phyloP scores from a whole-genome alignment of 2,888 invertebrate species.

The Pristionchus exspectatus region DNA sequence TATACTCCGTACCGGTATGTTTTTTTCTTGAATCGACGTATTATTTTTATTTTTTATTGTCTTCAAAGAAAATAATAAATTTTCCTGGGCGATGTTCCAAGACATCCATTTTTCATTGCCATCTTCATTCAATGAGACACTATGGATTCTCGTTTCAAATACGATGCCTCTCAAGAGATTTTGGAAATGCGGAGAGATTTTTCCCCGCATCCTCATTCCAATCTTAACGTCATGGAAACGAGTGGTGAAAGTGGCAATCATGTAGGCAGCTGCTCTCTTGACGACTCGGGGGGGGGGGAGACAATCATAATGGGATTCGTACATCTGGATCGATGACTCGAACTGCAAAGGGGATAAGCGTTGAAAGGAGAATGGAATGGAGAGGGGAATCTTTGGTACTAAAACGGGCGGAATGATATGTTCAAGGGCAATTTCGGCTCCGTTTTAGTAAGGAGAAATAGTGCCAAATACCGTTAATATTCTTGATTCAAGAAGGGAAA shows the following conservation, averaged over 20 bases:
- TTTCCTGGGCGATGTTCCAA: background rate
- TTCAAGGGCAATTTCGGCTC: background rate
- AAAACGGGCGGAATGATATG: background rate
- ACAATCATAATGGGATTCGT: background rate
- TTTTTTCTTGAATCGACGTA: background rate
- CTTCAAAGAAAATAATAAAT: background rate
- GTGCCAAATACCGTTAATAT: too few species aligned
- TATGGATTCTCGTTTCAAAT: background rate
- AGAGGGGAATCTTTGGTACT: background rate
- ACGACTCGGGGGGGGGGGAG: background rate
- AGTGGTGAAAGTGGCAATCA: background rate
- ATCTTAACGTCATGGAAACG: background rate
- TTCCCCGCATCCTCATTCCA: background rate
- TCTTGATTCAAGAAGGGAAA: background rate
- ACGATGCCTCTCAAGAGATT: background rate
- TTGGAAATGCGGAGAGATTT: background rate
- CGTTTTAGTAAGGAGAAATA: background rate
- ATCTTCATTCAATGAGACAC: background rate
- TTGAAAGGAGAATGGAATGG: background rate
- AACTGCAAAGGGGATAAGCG: background rate
- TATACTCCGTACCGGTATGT: conserved; percentile 3
- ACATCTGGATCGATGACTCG: background rate
- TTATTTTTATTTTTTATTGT: too few species aligned
- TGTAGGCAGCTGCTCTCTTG: background rate
- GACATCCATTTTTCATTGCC: background rate